Conservation (phyloP, 2,113 vertebrate genomes). For the Amphiprion percula region DNA sequence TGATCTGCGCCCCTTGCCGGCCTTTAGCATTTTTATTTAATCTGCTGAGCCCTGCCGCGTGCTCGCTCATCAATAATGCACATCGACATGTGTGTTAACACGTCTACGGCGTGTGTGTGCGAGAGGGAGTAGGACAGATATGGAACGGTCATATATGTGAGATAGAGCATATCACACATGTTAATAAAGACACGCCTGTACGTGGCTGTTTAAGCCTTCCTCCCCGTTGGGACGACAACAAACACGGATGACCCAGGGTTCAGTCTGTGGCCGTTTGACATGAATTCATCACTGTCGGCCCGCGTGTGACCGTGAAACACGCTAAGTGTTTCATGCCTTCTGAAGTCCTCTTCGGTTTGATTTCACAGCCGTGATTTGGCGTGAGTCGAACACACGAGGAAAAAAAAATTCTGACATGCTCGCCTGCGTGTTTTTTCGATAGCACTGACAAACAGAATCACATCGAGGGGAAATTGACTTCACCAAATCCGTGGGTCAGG, state of each 20-base stretch:
- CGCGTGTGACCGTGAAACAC: slow-evolving; percentile 25
- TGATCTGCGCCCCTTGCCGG: slow-evolving; percentile 90
- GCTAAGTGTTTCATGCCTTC: slow-evolving; percentile 41
- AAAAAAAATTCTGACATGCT: background rate
- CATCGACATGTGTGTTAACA: slow-evolving; percentile 94
- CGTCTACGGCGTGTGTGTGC: slow-evolving; percentile 79
- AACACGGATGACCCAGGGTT: slow-evolving; percentile 22
- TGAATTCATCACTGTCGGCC: slow-evolving; percentile 16
- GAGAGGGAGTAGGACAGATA: background rate
- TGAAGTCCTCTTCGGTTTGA: slow-evolving; percentile 39
- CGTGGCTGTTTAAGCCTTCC: background rate
- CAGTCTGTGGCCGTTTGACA: slow-evolving; percentile 17
- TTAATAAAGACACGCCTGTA: background rate
- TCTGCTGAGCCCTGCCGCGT: slow-evolving; percentile 88
- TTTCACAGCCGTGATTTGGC: slow-evolving; percentile 46
- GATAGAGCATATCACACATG: slow-evolving; percentile 12
- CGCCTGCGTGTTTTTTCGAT: slow-evolving; percentile 21
- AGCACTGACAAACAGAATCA: slow-evolving; percentile 76
- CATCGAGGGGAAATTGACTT: slow-evolving; percentile 79
- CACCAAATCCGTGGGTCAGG: slow-evolving; percentile 84
- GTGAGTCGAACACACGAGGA: slow-evolving; percentile 12
- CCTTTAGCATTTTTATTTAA: slow-evolving; percentile 96
- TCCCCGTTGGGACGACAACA: slow-evolving; percentile 22
- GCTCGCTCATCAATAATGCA: slow-evolving; percentile 92
- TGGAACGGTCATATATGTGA: slow-evolving; percentile 17